phyloP scores from a whole-genome alignment of 1,140 invertebrate species.

The Papilio xuthus region DNA sequence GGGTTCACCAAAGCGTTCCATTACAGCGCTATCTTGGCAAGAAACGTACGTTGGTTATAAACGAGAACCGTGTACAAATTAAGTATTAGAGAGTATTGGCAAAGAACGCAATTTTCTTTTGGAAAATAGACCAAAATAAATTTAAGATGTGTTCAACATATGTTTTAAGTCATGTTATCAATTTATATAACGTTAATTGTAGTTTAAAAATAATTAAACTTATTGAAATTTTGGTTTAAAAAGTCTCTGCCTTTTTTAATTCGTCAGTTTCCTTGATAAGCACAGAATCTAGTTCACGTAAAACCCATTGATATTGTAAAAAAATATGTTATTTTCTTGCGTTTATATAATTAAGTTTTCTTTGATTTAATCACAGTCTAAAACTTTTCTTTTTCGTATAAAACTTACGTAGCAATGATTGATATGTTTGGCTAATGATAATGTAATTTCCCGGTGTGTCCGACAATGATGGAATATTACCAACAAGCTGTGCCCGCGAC shows the following conservation, averaged over 20 bases:
- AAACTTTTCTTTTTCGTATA: not conserved
- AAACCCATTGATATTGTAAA: not conserved
- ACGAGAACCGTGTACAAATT: conserved; percentile 13
- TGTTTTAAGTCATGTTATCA: no score
- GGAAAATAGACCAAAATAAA: not conserved
- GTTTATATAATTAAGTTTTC: not conserved
- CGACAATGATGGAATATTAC: conserved; percentile 18
- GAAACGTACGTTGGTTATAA: not conserved
- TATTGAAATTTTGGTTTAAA: not conserved
- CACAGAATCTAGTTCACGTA: not conserved
- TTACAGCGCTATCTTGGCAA: conserved; percentile 16
- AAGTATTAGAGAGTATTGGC: conserved; percentile 12
- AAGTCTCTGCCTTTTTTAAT: not conserved
- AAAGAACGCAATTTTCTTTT: conserved; percentile 21
- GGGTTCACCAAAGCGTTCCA: conserved; percentile 6
- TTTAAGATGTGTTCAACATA: not conserved
- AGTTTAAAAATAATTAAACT: not conserved
- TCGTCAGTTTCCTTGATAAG: not conserved
- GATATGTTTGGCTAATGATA: conserved; percentile 22
- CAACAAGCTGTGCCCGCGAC: conserved; percentile 1
- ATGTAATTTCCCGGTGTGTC: conserved; percentile 14
- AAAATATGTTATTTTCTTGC: not conserved
- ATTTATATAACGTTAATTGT: not conserved
- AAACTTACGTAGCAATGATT: conserved; percentile 1
- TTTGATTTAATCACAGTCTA: not conserved